Percentiles rank a stretch among this genome's conserved stretches.
Conservation (phyloP, 2,888 invertebrate genomes). For the Argyresthia goedartella region DNA sequence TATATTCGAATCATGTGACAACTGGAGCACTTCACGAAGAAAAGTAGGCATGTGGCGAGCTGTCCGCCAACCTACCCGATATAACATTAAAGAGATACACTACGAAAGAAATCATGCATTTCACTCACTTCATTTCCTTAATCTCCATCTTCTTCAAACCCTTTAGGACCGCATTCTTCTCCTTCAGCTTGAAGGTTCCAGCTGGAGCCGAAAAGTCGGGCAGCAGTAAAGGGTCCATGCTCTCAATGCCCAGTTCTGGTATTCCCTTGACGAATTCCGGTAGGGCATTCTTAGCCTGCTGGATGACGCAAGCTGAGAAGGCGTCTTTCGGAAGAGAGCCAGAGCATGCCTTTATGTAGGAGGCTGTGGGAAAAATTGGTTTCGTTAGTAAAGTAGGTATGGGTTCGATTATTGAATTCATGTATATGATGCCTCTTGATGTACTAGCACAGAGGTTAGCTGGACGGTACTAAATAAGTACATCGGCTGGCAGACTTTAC, state of each 20-base stretch:
- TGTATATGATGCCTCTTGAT: too few species aligned
- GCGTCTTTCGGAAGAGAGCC: slow-evolving; percentile 9
- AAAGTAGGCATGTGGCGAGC: too few species aligned
- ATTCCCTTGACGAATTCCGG: slow-evolving; percentile 13
- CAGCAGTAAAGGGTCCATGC: slow-evolving; percentile 14
- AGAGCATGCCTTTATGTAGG: slow-evolving; percentile 14
- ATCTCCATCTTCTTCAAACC: slow-evolving; percentile 16
- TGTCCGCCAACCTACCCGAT: too few species aligned
- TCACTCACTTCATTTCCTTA: slow-evolving; percentile 14
- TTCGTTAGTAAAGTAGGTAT: neutral
- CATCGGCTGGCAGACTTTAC: too few species aligned
- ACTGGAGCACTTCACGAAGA: too few species aligned
- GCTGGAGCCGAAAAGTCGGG: slow-evolving; percentile 12
- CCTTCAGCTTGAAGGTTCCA: slow-evolving; percentile 14
- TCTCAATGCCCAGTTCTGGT: slow-evolving; percentile 14
- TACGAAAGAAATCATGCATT: neutral
- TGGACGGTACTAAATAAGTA: too few species aligned
- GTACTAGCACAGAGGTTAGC: too few species aligned
- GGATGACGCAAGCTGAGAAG: slow-evolving; percentile 13
- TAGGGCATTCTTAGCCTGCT: slow-evolving; percentile 10
- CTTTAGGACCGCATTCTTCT: slow-evolving; percentile 15
- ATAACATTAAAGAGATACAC: neutral
- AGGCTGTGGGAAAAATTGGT: slow-evolving; percentile 10
- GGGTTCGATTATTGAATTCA: too few species aligned
- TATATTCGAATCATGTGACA: too few species aligned